Evolutionary conservation across 2,113 vertebrate genomes (phyloP).

Genomic region (Hippocampus comes): DNA sequence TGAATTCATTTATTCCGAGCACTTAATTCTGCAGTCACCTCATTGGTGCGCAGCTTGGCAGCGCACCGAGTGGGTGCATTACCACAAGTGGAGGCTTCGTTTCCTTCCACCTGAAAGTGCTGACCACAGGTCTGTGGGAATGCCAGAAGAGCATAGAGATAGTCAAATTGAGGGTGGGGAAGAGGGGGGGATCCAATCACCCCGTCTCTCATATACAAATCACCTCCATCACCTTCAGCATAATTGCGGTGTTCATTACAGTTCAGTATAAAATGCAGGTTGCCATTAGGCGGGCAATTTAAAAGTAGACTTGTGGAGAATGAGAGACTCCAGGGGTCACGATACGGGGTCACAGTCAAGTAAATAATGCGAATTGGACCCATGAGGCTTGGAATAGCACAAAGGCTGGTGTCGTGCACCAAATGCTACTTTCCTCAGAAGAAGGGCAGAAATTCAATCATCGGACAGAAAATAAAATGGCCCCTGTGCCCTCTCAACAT

Average conservation of each 20-base stretch:
- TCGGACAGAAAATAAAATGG: slow-evolving; percentile 63
- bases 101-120: slow-evolving; percentile 51
- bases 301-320: slow-evolving; percentile 61
- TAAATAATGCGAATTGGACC: slow-evolving; percentile 74
- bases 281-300: slow-evolving; percentile 65
- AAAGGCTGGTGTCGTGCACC: slow-evolving; percentile 53
- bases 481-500: slow-evolving; percentile 49
- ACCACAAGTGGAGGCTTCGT: slow-evolving; percentile 59
- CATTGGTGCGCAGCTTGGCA: slow-evolving; percentile 44
- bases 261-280: slow-evolving; percentile 64
- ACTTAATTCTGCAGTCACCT: slow-evolving; percentile 71
- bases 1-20: slow-evolving; percentile 76
- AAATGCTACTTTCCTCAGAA: slow-evolving; percentile 50
- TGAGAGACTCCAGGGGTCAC: slow-evolving; percentile 63
- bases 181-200: slow-evolving; percentile 66
- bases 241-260: slow-evolving; percentile 73
- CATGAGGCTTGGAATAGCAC: slow-evolving; percentile 56
- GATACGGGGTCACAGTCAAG: slow-evolving; percentile 69
- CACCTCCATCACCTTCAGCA: slow-evolving; percentile 62
- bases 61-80: slow-evolving; percentile 60
- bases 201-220: slow-evolving; percentile 67
- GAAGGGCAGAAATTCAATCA: slow-evolving; percentile 65
- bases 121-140: slow-evolving; percentile 62
- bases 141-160: slow-evolving; percentile 52
- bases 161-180: slow-evolving; percentile 65